phyloP scores from a whole-genome alignment of 2,797 vertebrate species.

The Gastrophryne carolinensis region DNA sequence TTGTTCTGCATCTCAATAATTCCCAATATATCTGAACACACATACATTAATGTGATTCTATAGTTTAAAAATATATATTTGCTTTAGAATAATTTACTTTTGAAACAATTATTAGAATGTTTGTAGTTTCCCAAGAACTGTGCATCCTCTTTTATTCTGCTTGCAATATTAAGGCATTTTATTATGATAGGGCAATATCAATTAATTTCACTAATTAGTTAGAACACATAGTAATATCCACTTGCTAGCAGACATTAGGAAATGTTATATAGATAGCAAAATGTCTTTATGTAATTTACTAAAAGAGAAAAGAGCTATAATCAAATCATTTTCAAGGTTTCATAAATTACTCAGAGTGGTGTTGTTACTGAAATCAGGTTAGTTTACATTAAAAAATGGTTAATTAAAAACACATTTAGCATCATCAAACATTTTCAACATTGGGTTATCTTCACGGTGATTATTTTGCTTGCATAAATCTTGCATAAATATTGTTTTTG shows the following conservation, averaged over 20 bases:
- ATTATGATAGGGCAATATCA: constrained; percentile 16
- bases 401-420: not conserved
- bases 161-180: constrained; percentile 16
- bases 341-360: not conserved
- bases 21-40: too few species aligned
- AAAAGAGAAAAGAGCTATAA: constrained; percentile 23
- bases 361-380: constrained; percentile 13
- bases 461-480: too few species aligned
- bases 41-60: too few species aligned
- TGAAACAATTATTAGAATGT: too few species aligned
- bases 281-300: constrained; percentile 34
- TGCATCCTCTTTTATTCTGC: not conserved
- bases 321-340: constrained; percentile 12
- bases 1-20: too few species aligned
- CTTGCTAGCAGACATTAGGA: not conserved
- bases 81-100: too few species aligned
- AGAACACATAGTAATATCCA: constrained; percentile 5
- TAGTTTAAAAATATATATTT: too few species aligned
- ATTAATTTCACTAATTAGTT: constrained; percentile 39
- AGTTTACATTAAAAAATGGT: not conserved
- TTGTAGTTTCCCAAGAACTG: too few species aligned
- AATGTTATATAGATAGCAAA: constrained; percentile 14
- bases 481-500: too few species aligned
- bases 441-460: too few species aligned
- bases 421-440: not conserved